Conservation (phyloP, 2,888 invertebrate genomes). For the Andrena haemorrhoa region DNA sequence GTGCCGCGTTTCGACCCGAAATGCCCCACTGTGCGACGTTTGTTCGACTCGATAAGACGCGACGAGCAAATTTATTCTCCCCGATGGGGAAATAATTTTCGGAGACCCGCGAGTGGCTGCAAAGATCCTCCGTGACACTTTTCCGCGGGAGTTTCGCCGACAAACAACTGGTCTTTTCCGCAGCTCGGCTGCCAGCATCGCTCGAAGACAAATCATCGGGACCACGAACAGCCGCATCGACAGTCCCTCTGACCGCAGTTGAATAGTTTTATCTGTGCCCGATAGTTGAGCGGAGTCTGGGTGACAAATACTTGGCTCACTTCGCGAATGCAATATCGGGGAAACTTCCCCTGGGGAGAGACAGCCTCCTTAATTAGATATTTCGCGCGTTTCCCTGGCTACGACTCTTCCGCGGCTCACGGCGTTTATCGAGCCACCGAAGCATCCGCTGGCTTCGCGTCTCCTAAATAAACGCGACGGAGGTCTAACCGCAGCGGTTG, state of each 20-base stretch:
- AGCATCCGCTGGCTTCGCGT: neutral
- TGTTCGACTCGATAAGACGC: neutral
- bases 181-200: neutral
- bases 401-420: neutral
- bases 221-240: neutral
- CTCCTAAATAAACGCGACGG: neutral
- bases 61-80: neutral
- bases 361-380: slow-evolving; percentile 33
- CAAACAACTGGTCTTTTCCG: neutral
- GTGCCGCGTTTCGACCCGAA: no score
- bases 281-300: slow-evolving; percentile 9
- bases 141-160: no score
- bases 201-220: slow-evolving; percentile 1
- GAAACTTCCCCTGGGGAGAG: neutral
- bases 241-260: neutral
- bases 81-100: neutral
- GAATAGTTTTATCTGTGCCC: slow-evolving; percentile 40
- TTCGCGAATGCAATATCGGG: slow-evolving; percentile 13
- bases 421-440: slow-evolving; percentile 5
- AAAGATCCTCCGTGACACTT: no score
- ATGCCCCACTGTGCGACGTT: no score
- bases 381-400: neutral
- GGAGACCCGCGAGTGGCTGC: neutral
- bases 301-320: slow-evolving; percentile 28
- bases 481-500: neutral